Evolutionary conservation across 23 tunicate genomes (phyloP).

Genomic region (Diplosoma virens): DNA sequence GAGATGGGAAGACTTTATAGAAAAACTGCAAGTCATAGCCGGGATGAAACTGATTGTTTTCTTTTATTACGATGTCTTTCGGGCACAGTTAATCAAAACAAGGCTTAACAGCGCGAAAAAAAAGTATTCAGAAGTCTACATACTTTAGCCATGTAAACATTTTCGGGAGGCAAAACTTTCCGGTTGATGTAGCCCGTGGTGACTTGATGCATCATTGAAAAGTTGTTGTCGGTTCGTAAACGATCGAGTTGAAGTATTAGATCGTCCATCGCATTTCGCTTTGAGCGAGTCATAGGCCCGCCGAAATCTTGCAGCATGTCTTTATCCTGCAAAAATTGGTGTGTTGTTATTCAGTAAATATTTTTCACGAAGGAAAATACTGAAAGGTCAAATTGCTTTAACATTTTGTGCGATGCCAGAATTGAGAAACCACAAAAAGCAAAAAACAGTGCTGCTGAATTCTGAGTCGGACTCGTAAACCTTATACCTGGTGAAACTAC

Average conservation of each 20-base stretch:
- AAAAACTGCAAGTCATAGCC: background rate
- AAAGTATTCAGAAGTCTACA: too few relatives aligned
- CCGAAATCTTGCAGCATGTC: constrained; percentile 62
- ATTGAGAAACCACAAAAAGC: too few relatives aligned
- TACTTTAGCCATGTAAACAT: constrained; percentile 87
- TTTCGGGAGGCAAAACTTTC: constrained; percentile 59
- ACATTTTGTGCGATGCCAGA: too few relatives aligned
- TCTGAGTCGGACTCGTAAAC: too few relatives aligned
- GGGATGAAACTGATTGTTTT: background rate
- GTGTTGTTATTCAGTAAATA: too few relatives aligned
- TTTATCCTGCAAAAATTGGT: constrained; percentile 34
- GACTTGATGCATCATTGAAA: constrained; percentile 24
- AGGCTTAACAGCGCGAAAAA: background rate
- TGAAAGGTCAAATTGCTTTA: too few relatives aligned
- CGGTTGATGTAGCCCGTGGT: constrained; percentile 52
- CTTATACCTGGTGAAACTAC: too few relatives aligned
- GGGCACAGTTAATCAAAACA: too few relatives aligned
- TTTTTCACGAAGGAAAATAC: too few relatives aligned
- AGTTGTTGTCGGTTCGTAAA: constrained; percentile 27
- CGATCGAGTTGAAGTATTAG: constrained; percentile 38
- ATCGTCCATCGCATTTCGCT: constrained; percentile 41
- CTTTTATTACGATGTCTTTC: background rate
- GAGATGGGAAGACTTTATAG: too few relatives aligned
- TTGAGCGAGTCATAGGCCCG: constrained; percentile 42
- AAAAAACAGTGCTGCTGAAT: too few relatives aligned